Conservation (phyloP, 2,113 vertebrate species). For the Dolichallabes microphthalmus region DNA sequence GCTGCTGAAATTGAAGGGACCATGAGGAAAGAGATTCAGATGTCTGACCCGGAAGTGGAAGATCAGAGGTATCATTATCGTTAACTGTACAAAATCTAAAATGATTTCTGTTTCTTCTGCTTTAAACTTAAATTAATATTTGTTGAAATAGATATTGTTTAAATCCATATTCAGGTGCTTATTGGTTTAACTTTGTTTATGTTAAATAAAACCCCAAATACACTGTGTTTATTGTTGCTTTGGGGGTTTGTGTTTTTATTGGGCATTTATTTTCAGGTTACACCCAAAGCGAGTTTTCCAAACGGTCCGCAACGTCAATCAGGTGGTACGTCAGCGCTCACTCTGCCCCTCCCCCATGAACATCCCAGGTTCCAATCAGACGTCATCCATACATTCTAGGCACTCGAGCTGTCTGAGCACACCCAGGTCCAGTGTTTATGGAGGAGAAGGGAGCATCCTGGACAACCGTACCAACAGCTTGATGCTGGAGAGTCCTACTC, state of each 20-base stretch:
- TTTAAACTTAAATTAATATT: not conserved
- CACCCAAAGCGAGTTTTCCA: conserved; percentile 95
- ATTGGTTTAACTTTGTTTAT: not conserved
- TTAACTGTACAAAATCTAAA: not conserved
- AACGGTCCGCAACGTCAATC: conserved; percentile 90
- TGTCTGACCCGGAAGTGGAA: conserved; percentile 88
- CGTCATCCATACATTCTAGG: conserved; percentile 87
- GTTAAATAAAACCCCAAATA: not conserved
- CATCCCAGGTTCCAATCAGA: conserved; percentile 97
- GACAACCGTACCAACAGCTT: conserved; percentile 90
- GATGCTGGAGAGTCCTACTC: conserved; percentile 77
- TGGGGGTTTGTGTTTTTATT: not conserved
- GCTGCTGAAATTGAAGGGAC: conserved; percentile 98
- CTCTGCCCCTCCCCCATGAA: conserved; percentile 89
- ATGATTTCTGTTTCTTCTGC: not conserved
- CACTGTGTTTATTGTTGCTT: not conserved
- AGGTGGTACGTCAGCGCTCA: conserved; percentile 88
- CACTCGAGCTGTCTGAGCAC: conserved; percentile 91
- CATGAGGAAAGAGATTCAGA: conserved; percentile 94
- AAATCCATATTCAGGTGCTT: not conserved
- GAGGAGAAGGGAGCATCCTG: conserved; percentile 81
- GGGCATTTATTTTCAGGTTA: conserved; percentile 66
- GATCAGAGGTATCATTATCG: conserved; percentile 72
- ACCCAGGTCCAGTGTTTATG: conserved; percentile 86
- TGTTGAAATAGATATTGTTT: not conserved